A percentile compares a stretch with the other conserved stretches of the same genome.
Conservation (phyloP, 2,797 vertebrate genomes). For the Psittacula echo region DNA sequence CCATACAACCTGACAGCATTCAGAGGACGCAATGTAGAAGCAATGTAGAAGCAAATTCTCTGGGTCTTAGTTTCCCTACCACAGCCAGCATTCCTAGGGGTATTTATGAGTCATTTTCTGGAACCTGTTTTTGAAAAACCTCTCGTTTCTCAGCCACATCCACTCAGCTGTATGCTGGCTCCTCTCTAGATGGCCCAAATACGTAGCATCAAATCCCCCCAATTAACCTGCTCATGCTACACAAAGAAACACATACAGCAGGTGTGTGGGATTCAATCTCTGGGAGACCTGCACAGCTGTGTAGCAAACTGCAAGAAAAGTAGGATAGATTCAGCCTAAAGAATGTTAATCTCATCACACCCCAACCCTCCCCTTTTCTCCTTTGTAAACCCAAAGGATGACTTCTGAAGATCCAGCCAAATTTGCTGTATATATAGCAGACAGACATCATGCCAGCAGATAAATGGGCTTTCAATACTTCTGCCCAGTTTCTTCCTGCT, state of each 20-base stretch:
- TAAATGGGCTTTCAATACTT: not conserved
- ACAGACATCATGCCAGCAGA: not conserved
- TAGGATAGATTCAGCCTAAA: not conserved
- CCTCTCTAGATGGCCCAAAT: not conserved
- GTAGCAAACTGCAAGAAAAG: not conserved
- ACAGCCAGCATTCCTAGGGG: not conserved
- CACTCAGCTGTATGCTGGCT: not conserved
- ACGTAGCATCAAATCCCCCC: not conserved
- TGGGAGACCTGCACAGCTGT: not conserved
- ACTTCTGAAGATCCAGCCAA: not conserved
- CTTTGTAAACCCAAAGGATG: not conserved
- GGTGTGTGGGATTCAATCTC: not conserved
- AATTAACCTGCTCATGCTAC: not conserved
- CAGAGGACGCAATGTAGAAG: not conserved
- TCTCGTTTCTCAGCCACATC: not conserved
- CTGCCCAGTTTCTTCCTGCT: not conserved
- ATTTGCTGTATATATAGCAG: not conserved
- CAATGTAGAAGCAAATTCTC: not conserved
- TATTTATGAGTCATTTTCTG: not conserved
- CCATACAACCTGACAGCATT: not conserved
- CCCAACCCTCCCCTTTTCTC: not conserved
- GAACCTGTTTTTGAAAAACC: not conserved
- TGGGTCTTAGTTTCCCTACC: not conserved
- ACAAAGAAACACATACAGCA: accelerated
- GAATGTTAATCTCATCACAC: not conserved